Percentiles rank a stretch among this genome's conserved stretches.
Evolutionary conservation across 2,888 invertebrate genomes (phyloP).

Genomic region (Coecobrya sp.): DNA sequence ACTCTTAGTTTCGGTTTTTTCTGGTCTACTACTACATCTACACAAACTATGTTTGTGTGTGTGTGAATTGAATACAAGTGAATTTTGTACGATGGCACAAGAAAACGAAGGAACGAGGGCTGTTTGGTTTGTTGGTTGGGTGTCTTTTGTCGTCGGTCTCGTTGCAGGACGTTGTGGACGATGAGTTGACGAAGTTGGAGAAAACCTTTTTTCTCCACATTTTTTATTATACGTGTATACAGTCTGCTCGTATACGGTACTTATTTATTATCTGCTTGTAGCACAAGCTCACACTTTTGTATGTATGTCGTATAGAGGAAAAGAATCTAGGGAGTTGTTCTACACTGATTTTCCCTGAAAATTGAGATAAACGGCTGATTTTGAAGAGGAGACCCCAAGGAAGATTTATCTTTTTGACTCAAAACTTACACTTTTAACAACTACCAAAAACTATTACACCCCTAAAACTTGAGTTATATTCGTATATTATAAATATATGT

Average conservation of each 20-base stretch:
- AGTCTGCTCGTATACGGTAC: background rate
- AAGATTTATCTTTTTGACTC: slow-evolving; percentile 81
- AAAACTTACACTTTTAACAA: slow-evolving; percentile 82
- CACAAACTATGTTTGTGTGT: slow-evolving; percentile 46
- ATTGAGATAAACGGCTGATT: slow-evolving; percentile 86
- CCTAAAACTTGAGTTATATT: slow-evolving; percentile 1
- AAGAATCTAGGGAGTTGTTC: slow-evolving; percentile 81
- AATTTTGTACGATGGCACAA: background rate
- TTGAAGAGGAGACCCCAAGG: slow-evolving; percentile 83
- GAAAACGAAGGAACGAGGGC: background rate
- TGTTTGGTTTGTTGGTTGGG: slow-evolving; percentile 57
- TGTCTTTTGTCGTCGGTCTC: slow-evolving; percentile 55
- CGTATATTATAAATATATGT: background rate
- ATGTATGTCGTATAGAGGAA: slow-evolving; percentile 37
- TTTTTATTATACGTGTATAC: slow-evolving; percentile 9
- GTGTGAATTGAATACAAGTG: slow-evolving; percentile 54
- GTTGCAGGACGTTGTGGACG: slow-evolving; percentile 62
- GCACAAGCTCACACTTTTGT: slow-evolving; percentile 3
- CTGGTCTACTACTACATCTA: background rate
- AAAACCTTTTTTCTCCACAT: slow-evolving; percentile 35
- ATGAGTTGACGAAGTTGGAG: slow-evolving; percentile 73
- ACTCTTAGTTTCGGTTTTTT: slow-evolving; percentile 57
- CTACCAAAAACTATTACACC: slow-evolving; percentile 62
- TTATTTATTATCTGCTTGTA: slow-evolving; percentile 58
- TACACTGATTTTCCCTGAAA: slow-evolving; percentile 85